phyloP scores from a whole-genome alignment of 1,140 invertebrate genomes.

The Neotoxoptera formosana region DNA sequence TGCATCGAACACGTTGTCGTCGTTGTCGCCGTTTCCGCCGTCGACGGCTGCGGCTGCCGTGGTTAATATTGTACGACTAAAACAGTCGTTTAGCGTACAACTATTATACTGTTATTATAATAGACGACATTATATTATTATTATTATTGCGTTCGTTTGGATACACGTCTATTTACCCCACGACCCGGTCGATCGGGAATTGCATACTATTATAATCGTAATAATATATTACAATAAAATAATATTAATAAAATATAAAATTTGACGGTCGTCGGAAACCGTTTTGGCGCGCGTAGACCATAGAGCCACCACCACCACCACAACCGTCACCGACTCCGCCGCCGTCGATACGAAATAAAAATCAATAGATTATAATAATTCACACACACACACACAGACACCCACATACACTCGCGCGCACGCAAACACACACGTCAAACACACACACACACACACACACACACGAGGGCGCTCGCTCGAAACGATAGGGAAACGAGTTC shows the following conservation, averaged over 20 bases:
- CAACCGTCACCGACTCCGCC: neutral
- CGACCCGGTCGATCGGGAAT: neutral
- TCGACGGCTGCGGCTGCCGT: neutral
- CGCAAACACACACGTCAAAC: neutral
- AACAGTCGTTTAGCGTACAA: neutral
- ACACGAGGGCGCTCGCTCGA: neutral
- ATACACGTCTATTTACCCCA: neutral
- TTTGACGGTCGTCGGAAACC: neutral
- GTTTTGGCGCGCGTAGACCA: neutral
- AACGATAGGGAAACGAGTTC: neutral
- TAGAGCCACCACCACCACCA: neutral
- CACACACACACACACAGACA: neutral
- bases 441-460: neutral
- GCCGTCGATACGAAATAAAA: neutral
- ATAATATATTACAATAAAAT: too few relatives aligned
- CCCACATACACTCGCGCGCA: neutral
- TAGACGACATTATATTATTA: too few relatives aligned
- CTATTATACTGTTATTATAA: too few relatives aligned
- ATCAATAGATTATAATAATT: constrained; percentile 32
- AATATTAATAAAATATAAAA: neutral
- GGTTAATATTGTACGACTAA: neutral
- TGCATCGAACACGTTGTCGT: neutral
- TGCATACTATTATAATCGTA: neutral
- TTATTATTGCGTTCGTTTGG: neutral
- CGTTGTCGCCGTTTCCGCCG: too few relatives aligned